phyloP scores from a whole-genome alignment of 2,888 invertebrate genomes.

The Leptinotarsa haldemani region DNA sequence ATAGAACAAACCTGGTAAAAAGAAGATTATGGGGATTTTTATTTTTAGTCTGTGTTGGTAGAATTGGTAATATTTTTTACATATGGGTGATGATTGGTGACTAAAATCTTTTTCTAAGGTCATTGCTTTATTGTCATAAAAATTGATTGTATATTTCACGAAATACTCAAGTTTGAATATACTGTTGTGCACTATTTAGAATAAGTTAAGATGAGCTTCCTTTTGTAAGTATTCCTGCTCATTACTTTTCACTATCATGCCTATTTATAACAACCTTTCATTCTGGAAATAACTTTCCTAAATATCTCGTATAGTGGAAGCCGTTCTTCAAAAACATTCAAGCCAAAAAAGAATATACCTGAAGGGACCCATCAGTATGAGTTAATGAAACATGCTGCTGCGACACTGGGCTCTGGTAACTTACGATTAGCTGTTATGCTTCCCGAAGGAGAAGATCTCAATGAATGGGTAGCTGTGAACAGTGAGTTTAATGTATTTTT shows the following conservation, averaged over 20 bases:
- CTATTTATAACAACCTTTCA: conserved; percentile 11
- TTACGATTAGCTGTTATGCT: conserved; percentile 94
- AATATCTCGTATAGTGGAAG: conserved; percentile 74
- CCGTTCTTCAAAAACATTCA: conserved; percentile 96
- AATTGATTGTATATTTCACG: conserved; percentile 11
- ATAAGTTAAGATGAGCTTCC: conserved; percentile 66
- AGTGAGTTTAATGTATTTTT: conserved; percentile 75
- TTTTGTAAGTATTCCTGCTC: conserved; percentile 70
- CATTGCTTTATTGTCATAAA: conserved; percentile 53
- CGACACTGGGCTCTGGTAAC: conserved; percentile 97
- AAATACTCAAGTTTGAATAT: conserved; percentile 1
- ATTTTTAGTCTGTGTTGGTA: not conserved
- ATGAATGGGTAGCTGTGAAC: conserved; percentile 99
- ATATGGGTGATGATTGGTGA: conserved; percentile 19
- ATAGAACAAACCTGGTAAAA: not conserved
- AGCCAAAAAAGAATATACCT: conserved; percentile 98
- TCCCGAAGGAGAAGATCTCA: conserved; percentile 98
- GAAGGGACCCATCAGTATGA: conserved; percentile 99
- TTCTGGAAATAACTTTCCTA: conserved; percentile 29
- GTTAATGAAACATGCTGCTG: conserved; percentile 98
- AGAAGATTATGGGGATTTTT: not conserved
- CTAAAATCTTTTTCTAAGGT: conserved; percentile 49
- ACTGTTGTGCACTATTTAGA: not conserved
- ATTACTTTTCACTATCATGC: conserved; percentile 15
- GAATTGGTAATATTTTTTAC: conserved; percentile 1